Conservation (phyloP, 2,797 vertebrate genomes). For the Delichon dasypus region DNA sequence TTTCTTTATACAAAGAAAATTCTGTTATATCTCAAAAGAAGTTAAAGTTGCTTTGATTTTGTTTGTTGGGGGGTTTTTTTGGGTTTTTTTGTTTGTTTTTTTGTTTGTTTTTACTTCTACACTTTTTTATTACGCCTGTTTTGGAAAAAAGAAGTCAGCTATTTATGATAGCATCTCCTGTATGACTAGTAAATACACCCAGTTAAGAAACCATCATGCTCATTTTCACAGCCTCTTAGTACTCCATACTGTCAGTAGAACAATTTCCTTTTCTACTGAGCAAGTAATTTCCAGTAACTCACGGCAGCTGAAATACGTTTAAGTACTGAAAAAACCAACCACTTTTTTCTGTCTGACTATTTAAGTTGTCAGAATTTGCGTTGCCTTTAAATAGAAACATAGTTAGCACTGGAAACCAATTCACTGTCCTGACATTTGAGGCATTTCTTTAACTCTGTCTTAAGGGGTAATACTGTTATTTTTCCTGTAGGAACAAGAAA, state of each 20-base stretch:
- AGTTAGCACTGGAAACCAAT: background rate
- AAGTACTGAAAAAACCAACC: slow-evolving; percentile 5
- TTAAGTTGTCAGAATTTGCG: slow-evolving; percentile 2
- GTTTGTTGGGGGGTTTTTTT: too few species aligned
- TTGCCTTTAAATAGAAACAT: slow-evolving; percentile 23
- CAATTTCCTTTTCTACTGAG: slow-evolving; percentile 49
- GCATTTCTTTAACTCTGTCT: slow-evolving; percentile 16
- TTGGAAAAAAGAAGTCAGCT: background rate
- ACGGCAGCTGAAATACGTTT: slow-evolving; percentile 30
- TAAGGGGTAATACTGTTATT: background rate
- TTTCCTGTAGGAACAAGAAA: slow-evolving; percentile 30
- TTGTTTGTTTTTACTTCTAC: background rate
- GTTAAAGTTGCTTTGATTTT: background rate
- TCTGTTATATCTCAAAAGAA: background rate
- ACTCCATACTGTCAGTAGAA: slow-evolving; percentile 1
- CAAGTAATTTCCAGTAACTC: slow-evolving; percentile 66
- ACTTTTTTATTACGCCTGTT: background rate
- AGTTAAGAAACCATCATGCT: background rate
- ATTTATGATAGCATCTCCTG: background rate
- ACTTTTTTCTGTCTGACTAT: slow-evolving; percentile 46
- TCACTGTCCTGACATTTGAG: background rate
- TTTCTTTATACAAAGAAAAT: background rate
- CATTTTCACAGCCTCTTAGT: background rate
- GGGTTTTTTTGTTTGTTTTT: background rate
- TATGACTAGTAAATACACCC: background rate